phyloP scores from a whole-genome alignment of 2,113 vertebrate genomes.

The Rhadina sibilatrix region DNA sequence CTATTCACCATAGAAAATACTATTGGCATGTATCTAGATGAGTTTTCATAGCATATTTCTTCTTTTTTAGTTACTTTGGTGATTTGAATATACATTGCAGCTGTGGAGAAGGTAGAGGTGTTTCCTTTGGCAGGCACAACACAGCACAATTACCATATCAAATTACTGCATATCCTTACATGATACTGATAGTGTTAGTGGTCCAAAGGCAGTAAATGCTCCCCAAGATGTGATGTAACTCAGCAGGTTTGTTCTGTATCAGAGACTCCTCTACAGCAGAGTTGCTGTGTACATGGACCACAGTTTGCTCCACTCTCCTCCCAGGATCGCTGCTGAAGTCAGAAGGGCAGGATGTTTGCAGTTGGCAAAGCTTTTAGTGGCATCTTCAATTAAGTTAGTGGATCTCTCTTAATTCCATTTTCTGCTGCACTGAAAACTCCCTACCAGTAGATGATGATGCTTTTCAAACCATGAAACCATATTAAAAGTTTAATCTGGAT shows the following conservation, averaged over 20 bases:
- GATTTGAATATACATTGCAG: not conserved
- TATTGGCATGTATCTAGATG: not conserved
- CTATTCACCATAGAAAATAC: not conserved
- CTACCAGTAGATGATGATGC: conserved; percentile 1
- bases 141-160: not conserved
- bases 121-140: not conserved
- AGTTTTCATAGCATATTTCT: not conserved
- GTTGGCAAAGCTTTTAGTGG: not conserved
- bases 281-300: not conserved
- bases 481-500: conserved; percentile 23
- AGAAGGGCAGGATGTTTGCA: not conserved
- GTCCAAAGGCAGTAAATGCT: not conserved
- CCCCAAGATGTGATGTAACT: not conserved
- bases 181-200: not conserved
- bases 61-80: not conserved
- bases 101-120: not conserved
- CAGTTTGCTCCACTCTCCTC: not conserved
- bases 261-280: not conserved
- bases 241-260: not conserved
- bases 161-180: not conserved
- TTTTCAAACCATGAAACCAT: conserved; percentile 5
- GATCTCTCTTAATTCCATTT: conserved; percentile 49
- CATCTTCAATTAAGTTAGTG: conserved; percentile 6
- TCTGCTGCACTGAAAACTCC: not conserved
- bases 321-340: not conserved